Conservation (phyloP, 2,888 invertebrate genomes). For the Drosophila tripunctata region DNA sequence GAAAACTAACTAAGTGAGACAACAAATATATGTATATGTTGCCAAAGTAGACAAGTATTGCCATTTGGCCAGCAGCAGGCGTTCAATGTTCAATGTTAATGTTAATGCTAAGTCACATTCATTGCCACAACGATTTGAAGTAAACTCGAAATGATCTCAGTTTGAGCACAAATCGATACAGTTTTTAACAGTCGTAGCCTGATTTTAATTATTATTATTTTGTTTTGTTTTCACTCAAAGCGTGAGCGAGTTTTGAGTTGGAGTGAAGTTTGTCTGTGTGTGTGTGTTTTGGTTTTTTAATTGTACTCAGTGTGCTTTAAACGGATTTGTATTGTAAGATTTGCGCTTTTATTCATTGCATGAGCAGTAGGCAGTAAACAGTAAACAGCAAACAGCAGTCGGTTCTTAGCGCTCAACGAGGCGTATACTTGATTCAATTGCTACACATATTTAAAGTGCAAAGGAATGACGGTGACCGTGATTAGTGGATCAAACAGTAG, state of each 20-base stretch:
- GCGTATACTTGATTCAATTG: constrained; percentile 59
- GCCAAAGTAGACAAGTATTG: constrained; percentile 30
- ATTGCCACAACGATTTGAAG: constrained; percentile 56
- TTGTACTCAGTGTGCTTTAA: constrained; percentile 43
- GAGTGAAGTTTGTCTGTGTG: constrained; percentile 42
- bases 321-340: constrained; percentile 54
- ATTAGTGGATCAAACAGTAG: constrained; percentile 49
- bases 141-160: constrained; percentile 40
- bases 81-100: constrained; percentile 61
- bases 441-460: constrained; percentile 3
- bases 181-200: constrained; percentile 22
- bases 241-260: constrained; percentile 60
- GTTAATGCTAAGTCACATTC: constrained; percentile 49
- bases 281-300: constrained; percentile 31
- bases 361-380: too few relatives aligned
- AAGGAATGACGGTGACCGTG: constrained; percentile 51
- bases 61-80: constrained; percentile 34
- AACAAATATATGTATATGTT: constrained; percentile 25
- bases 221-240: constrained; percentile 48
- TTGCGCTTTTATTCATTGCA: constrained; percentile 58
- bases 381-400: constrained; percentile 20
- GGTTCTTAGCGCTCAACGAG: constrained; percentile 22
- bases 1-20: constrained; percentile 4
- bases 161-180: constrained; percentile 19
- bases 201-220: constrained; percentile 6